Percentiles rank a stretch among this genome's conserved stretches.
These are phyloP conservation scores for Heliornis fulica DNA, from an alignment of 2,113 vertebrate species.

Conservation along the genomic window DNA sequence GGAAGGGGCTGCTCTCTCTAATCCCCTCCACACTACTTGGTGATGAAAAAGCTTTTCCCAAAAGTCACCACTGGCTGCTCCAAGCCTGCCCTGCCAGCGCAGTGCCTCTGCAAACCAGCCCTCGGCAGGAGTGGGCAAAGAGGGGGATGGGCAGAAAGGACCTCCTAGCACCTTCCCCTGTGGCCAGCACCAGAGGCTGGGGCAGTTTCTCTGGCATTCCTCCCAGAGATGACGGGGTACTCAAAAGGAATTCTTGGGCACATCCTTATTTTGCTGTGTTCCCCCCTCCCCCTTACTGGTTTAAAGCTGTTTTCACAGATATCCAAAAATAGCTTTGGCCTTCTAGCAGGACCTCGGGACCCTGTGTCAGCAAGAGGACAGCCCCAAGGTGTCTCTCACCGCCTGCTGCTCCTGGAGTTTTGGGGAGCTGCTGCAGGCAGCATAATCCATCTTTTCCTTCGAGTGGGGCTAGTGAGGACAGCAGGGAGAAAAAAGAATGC, in stretches of 20 bases:
- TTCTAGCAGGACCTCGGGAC: neutral
- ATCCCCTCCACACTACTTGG: neutral
- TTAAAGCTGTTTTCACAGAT: neutral
- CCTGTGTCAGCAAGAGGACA: neutral
- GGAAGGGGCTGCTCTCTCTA: neutral
- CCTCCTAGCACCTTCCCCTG: accelerated
- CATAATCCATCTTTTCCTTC: neutral
- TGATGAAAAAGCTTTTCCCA: neutral
- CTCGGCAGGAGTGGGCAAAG: neutral
- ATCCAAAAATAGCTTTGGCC: neutral
- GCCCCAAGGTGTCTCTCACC: neutral
- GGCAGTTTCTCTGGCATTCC: neutral
- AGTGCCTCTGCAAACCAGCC: neutral
- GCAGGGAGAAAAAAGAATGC: neutral
- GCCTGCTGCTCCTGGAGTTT: neutral
- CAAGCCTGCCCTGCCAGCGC: accelerated
- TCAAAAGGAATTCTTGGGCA: neutral
- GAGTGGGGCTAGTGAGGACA: neutral
- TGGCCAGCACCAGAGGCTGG: neutral
- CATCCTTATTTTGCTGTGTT: neutral
- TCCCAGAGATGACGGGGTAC: neutral
- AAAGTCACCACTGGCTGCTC: neutral
- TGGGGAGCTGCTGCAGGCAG: neutral
- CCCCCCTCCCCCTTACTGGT: neutral
- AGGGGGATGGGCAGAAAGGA: neutral